Evolutionary conservation across 1,140 invertebrate genomes (phyloP).

Genomic region (Physella acuta): DNA sequence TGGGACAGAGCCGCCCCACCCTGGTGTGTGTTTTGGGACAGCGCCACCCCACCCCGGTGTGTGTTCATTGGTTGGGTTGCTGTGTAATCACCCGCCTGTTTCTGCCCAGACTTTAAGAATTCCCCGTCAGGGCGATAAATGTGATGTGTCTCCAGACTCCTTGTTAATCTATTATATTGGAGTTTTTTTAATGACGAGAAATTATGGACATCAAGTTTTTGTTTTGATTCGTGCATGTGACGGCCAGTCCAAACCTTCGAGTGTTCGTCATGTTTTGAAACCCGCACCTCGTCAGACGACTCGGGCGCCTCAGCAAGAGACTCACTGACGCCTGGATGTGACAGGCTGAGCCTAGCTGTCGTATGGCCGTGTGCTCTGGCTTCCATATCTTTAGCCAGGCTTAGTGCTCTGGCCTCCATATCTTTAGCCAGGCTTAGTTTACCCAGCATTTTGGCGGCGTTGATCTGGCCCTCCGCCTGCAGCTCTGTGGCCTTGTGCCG

Average conservation of each 20-base stretch:
- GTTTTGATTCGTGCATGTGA: not conserved
- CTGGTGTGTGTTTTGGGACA: no score
- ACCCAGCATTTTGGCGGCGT: slow-evolving; percentile 34
- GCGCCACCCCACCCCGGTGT: no score
- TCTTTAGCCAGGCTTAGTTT: not conserved
- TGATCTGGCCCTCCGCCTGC: slow-evolving; percentile 32
- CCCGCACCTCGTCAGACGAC: not conserved
- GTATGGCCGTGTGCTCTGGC: not conserved
- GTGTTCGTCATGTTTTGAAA: not conserved
- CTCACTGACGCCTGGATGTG: not conserved
- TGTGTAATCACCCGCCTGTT: no score
- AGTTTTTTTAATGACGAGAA: no score
- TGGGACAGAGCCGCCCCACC: no score
- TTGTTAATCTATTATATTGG: no score
- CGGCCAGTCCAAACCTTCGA: no score
- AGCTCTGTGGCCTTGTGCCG: slow-evolving; percentile 30
- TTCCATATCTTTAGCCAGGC: not conserved
- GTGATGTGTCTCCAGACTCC: no score
- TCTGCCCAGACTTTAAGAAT: no score
- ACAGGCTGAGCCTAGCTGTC: not conserved
- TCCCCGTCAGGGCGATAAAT: no score
- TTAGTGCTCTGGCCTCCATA: not conserved
- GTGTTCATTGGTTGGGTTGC: no score
- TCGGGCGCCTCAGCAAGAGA: not conserved
- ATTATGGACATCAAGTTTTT: not conserved